phyloP scores from a whole-genome alignment of 2,113 vertebrate genomes.

The Serinus canaria region DNA sequence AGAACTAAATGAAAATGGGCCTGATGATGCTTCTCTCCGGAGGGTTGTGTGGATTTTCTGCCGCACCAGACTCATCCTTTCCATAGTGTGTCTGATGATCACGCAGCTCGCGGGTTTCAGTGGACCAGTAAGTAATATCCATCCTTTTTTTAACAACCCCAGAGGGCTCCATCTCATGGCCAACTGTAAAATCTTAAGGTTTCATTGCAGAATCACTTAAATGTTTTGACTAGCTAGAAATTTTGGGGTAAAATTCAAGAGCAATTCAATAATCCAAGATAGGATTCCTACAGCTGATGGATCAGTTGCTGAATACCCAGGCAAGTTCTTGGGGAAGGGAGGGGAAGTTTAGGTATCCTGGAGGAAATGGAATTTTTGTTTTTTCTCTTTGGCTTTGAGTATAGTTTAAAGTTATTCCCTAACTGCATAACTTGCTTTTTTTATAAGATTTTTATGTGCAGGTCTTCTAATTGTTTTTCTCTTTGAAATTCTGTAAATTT shows the following conservation, averaged over 20 bases:
- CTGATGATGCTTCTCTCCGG: slow-evolving; percentile 81
- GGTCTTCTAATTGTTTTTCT: slow-evolving; percentile 8
- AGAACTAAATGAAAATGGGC: slow-evolving; percentile 79
- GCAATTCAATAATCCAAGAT: slow-evolving; percentile 4
- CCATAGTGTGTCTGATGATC: slow-evolving; percentile 90
- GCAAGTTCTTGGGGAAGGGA: slow-evolving; percentile 29
- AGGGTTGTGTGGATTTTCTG: slow-evolving; percentile 88
- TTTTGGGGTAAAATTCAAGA: slow-evolving; percentile 25
- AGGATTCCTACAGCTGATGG: slow-evolving; percentile 13
- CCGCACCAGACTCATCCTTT: slow-evolving; percentile 86
- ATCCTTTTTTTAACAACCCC: slow-evolving; percentile 73
- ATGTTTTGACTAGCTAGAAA: slow-evolving; percentile 62
- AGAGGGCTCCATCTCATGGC: slow-evolving; percentile 62
- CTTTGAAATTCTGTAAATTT: slow-evolving; percentile 3
- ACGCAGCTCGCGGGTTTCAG: slow-evolving; percentile 92
- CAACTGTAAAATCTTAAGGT: slow-evolving; percentile 48
- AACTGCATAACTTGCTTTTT: neutral
- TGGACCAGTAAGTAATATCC: slow-evolving; percentile 92
- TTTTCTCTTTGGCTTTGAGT: neutral
- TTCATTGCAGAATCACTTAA: slow-evolving; percentile 59
- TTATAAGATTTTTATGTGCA: neutral
- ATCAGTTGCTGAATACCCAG: slow-evolving; percentile 34
- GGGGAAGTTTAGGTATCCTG: neutral
- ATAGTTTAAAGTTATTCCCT: slow-evolving; percentile 22
- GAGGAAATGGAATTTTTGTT: neutral